Base-by-base conservation (phyloP, 2,797 vertebrate genomes). In the Pseudotriccus pelzelni region DNA sequence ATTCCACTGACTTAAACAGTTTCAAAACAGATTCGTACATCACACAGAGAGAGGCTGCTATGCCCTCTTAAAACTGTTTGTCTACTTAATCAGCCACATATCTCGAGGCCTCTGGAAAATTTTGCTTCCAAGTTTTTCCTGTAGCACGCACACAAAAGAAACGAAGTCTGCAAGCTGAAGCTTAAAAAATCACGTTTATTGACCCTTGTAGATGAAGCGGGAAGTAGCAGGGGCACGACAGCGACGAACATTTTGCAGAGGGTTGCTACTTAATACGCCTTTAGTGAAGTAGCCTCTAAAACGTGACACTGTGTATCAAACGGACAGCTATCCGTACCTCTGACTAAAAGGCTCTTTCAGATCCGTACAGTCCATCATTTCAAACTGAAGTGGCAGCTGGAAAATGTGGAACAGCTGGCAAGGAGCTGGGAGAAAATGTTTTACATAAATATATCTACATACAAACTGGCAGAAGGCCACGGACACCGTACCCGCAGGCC, bases 371-470 rank as follows among this genome's bases (percentile, higher is more conserved):
- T 94, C 96, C 97, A 96, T 97, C 97, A 97, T 94, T 96, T 81
- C 97, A 97, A 98, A 97, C 98, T 96, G 97, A 98, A 98, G 97
- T 97, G 98, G 98, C 98, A 98, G 98, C 98, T 98, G 98, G 98
- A 98, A 98, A 98, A 99, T 98, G 98, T 97, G 98, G 98, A 98
- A 98, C 98, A 99, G 98, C 98, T 99, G 98, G 98, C 98, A 94
- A 95, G 95, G 98, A 98, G 97, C 97, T 97, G 98, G 95, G 97
- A 98, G 97, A 98, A 98, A 98, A 98, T 97, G 98, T 98, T 99
- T 98, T 98, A 98, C 98, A 98, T 98, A 98, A 98, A 99, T 98
- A 98, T 97, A 98, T 98, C 97, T 98, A 96, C 98, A 98, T 97
- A 98, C 96, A 97, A 98, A 98, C 98, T 98, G 97, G 98, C 97